phyloP scores from a whole-genome alignment of 2,797 vertebrate species.

The Myotis planiceps region DNA sequence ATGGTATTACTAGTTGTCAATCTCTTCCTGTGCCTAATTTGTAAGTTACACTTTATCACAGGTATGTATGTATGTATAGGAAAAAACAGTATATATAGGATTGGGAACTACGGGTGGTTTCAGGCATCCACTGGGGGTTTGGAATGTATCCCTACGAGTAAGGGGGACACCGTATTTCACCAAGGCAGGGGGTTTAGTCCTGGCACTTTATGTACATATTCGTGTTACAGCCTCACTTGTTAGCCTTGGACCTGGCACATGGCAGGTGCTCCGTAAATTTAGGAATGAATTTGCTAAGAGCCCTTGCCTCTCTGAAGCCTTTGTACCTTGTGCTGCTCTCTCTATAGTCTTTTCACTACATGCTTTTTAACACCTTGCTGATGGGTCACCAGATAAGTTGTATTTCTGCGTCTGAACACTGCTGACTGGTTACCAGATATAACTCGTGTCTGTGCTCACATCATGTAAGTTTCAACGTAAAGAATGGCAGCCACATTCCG shows the following conservation, averaged over 20 bases:
- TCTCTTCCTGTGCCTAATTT: background rate
- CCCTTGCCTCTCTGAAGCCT: background rate
- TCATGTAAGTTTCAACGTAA: background rate
- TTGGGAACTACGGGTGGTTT: background rate
- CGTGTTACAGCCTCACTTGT: background rate
- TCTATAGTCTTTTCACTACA: background rate
- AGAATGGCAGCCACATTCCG: background rate
- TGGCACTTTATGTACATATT: background rate
- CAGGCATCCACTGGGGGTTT: background rate
- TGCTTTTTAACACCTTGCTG: background rate
- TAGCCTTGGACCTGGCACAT: background rate
- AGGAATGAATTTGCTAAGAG: background rate
- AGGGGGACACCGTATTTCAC: background rate
- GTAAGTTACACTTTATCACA: background rate
- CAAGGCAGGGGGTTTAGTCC: background rate
- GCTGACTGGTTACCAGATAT: no score
- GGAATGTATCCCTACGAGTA: background rate
- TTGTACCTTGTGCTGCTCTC: background rate
- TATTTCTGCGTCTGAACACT: no score
- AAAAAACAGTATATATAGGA: background rate
- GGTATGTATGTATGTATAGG: background rate
- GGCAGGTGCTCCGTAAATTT: background rate
- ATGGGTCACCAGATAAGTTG: no score
- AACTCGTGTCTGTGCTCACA: no score
- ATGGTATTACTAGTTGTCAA: background rate